Evolutionary conservation across 2,888 invertebrate genomes (phyloP), one percentile per base, ranked within the genome.

Genomic region (Callyntrura sp.): DNA sequence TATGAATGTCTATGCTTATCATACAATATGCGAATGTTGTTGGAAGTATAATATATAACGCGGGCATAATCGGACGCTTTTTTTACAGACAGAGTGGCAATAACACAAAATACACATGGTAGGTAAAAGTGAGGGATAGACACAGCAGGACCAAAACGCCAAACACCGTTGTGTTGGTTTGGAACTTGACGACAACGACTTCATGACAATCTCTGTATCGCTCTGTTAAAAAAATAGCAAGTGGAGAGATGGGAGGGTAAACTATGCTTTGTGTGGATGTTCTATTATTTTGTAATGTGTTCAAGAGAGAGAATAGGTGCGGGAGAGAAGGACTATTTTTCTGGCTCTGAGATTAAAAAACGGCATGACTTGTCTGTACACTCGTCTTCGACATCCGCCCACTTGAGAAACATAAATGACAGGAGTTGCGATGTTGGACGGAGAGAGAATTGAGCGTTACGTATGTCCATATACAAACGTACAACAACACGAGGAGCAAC

Each of bases 351-450:
- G 82, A 88, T 88, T 88, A 88, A 88, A 87, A 88, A 81, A 79
- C 86, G 81, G 51, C 70, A 73, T 28, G 48, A 25, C 82, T 51
- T 65, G 86, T 79, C 62, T 35, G 23, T 76, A 20, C 20, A 20
- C 68, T 68, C 68, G 28, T 87, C 82, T 88, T 82, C 88, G 88
- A 88, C 88, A 88, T 82, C 57, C 82, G 82, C 88, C 81, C 88
- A 88, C 88, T 88, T 88, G 82, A 88, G 88, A 73, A 82, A 81
- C 70, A 88, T 60, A 88, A 88, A 88, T 88, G 88, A 88, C 88
- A 82, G 62, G 62, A 82, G 82, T 14, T 11, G 78, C 25, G 65
- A 79, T 65, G 78, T 65, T 17, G 35, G 62, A 35, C 35, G 57
- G 25, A 65, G 35, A 68, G 68, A 68, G 68, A n/a, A 68, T 68